phyloP scores from a whole-genome alignment of 2,888 invertebrate genomes.

The Drosophila phalerata region DNA sequence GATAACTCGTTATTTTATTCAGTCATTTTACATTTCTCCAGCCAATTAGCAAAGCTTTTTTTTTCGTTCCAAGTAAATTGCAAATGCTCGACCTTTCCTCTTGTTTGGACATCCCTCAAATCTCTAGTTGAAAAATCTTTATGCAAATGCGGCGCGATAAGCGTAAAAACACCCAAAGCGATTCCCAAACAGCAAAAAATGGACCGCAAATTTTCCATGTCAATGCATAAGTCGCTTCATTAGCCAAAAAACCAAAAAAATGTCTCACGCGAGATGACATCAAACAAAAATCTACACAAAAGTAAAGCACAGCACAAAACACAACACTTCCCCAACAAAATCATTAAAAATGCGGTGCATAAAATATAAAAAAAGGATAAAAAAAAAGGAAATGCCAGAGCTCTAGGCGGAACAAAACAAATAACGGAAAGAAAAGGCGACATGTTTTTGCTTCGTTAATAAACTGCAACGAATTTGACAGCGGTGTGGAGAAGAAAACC shows the following conservation, averaged over 20 bases:
- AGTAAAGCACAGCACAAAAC: constrained; percentile 18
- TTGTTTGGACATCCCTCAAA: neutral
- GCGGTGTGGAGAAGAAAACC: constrained; percentile 46
- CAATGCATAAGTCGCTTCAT: constrained; percentile 81
- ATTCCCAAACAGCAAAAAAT: constrained; percentile 22
- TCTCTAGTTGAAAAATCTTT: constrained; percentile 22
- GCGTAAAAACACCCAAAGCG: constrained; percentile 58
- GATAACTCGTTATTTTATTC: constrained; percentile 4
- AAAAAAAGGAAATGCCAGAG: constrained; percentile 20
- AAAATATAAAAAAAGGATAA: constrained; percentile 23
- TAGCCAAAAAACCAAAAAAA: constrained; percentile 52
- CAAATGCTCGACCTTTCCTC: constrained; percentile 23
- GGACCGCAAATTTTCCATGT: constrained; percentile 79
- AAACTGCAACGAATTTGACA: constrained; percentile 75
- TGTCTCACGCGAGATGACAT: constrained; percentile 58
- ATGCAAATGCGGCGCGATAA: constrained; percentile 71
- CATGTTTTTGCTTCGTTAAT: constrained; percentile 76
- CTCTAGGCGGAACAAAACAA: constrained; percentile 34
- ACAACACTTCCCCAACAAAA: constrained; percentile 55
- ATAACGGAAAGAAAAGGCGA: constrained; percentile 58
- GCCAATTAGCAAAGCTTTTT: constrained; percentile 66
- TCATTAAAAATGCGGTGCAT: constrained; percentile 66
- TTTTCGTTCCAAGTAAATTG: constrained; percentile 12
- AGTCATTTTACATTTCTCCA: constrained; percentile 20
- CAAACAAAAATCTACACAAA: constrained; percentile 57